Conservation (phyloP, 1,140 invertebrate species). For the Brachionus asplanchnoidis region DNA sequence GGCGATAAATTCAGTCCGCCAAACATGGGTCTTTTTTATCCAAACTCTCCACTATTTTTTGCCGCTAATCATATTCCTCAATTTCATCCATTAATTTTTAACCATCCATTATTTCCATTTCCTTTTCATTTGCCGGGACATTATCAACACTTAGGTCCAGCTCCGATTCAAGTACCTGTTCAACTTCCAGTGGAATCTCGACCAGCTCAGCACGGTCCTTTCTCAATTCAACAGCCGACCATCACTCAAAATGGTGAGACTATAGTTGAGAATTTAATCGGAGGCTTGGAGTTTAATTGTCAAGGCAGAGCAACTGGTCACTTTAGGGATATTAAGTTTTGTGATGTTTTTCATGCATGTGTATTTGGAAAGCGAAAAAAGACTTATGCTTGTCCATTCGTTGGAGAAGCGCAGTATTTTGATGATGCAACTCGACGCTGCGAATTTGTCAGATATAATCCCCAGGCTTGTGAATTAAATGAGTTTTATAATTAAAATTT, state of each 20-base stretch:
- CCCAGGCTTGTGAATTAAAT: not conserved
- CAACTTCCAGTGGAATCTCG: not conserved
- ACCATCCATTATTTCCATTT: not conserved
- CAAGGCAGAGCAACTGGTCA: not conserved
- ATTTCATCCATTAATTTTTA: slow-evolving; percentile 14
- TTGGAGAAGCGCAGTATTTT: slow-evolving; percentile 24
- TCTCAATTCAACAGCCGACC: not conserved
- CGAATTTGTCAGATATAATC: not conserved
- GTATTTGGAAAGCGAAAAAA: not conserved
- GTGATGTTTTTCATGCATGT: slow-evolving; percentile 40
- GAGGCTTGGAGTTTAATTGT: slow-evolving; percentile 12
- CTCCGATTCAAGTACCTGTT: not conserved
- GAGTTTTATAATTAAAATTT: not conserved
- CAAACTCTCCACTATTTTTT: not conserved
- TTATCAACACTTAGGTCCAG: not conserved
- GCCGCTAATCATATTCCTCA: not conserved
- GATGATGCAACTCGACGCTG: slow-evolving; percentile 2
- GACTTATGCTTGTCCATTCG: not conserved
- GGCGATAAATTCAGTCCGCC: not conserved
- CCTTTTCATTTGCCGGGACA: not conserved
- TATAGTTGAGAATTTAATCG: slow-evolving; percentile 5
- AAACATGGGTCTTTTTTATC: not conserved
- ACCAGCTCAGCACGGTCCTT: not conserved
- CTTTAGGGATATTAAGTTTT: not conserved
- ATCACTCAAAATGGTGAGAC: slow-evolving; percentile 3